Conservation (phyloP, 92 coral and sea anemone species). For the Zoanthus sociatus region DNA sequence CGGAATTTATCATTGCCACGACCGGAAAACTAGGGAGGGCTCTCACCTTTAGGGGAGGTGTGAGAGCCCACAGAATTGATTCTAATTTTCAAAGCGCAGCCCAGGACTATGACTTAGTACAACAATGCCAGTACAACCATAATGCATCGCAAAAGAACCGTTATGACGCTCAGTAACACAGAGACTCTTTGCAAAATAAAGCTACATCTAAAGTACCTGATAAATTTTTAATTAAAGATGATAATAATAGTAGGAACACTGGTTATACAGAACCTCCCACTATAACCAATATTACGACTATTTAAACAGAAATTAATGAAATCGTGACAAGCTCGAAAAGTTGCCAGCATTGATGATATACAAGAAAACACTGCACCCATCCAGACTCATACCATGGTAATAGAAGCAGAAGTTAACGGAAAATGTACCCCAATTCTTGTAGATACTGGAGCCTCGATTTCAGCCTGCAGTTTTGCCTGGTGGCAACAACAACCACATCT, state of each 20-base stretch:
- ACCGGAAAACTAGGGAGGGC: too few relatives aligned
- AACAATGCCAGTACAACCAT: too few relatives aligned
- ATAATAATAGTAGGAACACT: not conserved
- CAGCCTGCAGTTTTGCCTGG: not conserved
- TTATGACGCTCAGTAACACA: too few relatives aligned
- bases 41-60: too few relatives aligned
- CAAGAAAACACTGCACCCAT: not conserved
- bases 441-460: not conserved
- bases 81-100: too few relatives aligned
- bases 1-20: too few relatives aligned
- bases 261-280: not conserved
- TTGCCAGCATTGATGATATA: not conserved
- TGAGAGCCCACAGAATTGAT: too few relatives aligned
- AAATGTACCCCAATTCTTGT: not conserved
- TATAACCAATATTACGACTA: not conserved
- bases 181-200: not conserved
- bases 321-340: not conserved
- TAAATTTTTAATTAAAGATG: not conserved
- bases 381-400: not conserved
- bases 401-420: not conserved
- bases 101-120: too few relatives aligned
- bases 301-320: not conserved
- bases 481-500: slow-evolving; percentile 5
- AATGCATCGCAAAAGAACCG: too few relatives aligned
- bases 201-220: not conserved